Percentiles rank a stretch among this genome's conserved stretches.
phyloP scores from a whole-genome alignment of 23 tunicate species.

The Halocynthia roretzi region DNA sequence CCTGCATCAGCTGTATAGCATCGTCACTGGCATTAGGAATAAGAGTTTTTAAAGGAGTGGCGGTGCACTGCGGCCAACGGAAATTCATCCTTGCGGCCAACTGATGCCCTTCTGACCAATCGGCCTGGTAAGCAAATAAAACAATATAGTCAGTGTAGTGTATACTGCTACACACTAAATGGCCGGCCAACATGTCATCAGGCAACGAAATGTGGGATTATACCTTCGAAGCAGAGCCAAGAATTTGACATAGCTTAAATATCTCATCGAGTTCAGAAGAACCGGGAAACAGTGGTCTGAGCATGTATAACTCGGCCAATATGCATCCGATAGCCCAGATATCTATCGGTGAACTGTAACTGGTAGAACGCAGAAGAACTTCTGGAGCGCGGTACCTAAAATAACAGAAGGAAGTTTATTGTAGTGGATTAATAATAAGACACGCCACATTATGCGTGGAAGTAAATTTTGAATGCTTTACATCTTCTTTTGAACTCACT shows the following conservation, averaged over 20 bases:
- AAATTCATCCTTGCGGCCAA: conserved; percentile 79
- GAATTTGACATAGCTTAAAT: conserved; percentile 77
- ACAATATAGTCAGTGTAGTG: neutral
- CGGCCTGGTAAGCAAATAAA: conserved; percentile 35
- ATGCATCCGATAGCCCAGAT: conserved; percentile 98
- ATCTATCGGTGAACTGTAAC: conserved; percentile 98
- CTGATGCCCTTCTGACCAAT: conserved; percentile 97
- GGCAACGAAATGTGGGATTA: neutral
- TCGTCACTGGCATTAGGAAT: conserved; percentile 88
- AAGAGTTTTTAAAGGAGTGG: conserved; percentile 57
- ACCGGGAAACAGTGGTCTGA: conserved; percentile 93
- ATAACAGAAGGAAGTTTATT: neutral
- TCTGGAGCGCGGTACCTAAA: conserved; percentile 99
- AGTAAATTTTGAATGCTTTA: too few species aligned
- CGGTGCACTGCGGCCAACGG: conserved; percentile 93
- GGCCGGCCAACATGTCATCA: neutral
- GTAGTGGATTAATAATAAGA: neutral
- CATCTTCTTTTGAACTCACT: too few species aligned
- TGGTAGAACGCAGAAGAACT: conserved; percentile 81
- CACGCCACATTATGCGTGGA: neutral
- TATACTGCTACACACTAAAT: neutral
- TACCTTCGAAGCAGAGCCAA: conserved; percentile 85
- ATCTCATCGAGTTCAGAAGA: conserved; percentile 96
- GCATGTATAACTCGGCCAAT: conserved; percentile 92
- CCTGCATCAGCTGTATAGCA: conserved; percentile 78